Base-by-base conservation (phyloP, 2,888 invertebrate genomes). In the Rotaria macrura region DNA sequence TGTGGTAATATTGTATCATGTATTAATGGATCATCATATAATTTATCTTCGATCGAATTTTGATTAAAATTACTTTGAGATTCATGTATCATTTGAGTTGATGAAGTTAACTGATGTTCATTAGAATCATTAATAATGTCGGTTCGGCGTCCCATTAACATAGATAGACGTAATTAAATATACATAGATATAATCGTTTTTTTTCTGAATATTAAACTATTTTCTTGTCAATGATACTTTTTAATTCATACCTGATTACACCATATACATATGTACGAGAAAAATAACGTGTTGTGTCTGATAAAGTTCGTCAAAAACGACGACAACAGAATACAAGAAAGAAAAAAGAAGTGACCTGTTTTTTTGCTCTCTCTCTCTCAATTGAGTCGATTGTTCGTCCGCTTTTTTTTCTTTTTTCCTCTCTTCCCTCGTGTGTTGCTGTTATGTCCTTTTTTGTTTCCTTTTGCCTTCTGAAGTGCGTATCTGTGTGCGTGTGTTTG, bases 1-100 rank as follows among this genome's bases (percentile, higher is more conserved):
- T 79, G 79, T n/a, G 79, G 79, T 43, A 79, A 43, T n/a, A 79
- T 79, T n/a, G 79, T 43, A 79, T 79, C 79, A 79, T 79, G 79
- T 43, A 43, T 65, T 6, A 65, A 43, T 25, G 17, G n/a, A 79
- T 79, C 79, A 79, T 65, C 65, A 34, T 65, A 5, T 17, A 34
- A 34, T 65, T 34, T 34, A 65, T 65, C 29, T 34, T 65, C 65
- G 34, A 20, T 20, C 6, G 12, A 43, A 79, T 10, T 79, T 79
- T 23, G 79, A 79, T 79, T 23, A 79, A 10, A 23, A 43, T 43
- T 25, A 43, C 3, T 12, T 43, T 79, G 43, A 43, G 43, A 40
- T 79, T 79, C 79, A n/a, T 43, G 79, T n/a, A 6, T 14, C 34
- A 65, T 34, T 29, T 20, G 38, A 20, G 34, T 12, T 65, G 34